Evolutionary conservation across 2,888 invertebrate species (phyloP).

Genomic region (Acanthosepion pharaonis): DNA sequence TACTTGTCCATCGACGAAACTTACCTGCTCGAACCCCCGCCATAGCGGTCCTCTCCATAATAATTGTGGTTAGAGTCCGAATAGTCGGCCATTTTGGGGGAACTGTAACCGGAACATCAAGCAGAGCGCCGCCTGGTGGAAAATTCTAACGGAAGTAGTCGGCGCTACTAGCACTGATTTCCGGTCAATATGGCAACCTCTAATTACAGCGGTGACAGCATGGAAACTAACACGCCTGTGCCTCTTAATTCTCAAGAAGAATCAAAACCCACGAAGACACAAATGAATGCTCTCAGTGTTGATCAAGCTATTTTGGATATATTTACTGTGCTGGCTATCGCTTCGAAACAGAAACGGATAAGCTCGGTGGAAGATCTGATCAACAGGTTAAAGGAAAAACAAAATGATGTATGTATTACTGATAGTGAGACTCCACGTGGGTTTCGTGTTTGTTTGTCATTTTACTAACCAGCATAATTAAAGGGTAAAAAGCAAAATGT

Average conservation of each 20-base stretch:
- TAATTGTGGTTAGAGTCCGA: conserved; percentile 49
- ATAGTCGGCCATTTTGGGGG: conserved; percentile 64
- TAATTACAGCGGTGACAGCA: neutral
- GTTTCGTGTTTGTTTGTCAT: neutral
- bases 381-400: conserved; percentile 48
- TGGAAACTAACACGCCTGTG: neutral
- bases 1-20: neutral
- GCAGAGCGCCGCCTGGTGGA: conserved; percentile 52
- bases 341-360: conserved; percentile 57
- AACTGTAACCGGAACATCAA: conserved; percentile 51
- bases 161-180: neutral
- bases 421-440: neutral
- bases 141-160: neutral
- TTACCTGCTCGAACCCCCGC: conserved; percentile 42
- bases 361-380: conserved; percentile 54
- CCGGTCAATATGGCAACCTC: neutral
- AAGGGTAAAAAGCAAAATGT: neutral
- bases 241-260: neutral
- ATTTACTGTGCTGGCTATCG: conserved; percentile 61
- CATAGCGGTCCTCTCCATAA: conserved; percentile 36
- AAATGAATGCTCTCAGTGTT: conserved; percentile 35
- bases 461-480: neutral
- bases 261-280: neutral
- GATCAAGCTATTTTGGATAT: conserved; percentile 55
- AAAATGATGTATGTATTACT: neutral